phyloP scores from a whole-genome alignment of 2,797 vertebrate species.

The Atherinosoma microstoma region DNA sequence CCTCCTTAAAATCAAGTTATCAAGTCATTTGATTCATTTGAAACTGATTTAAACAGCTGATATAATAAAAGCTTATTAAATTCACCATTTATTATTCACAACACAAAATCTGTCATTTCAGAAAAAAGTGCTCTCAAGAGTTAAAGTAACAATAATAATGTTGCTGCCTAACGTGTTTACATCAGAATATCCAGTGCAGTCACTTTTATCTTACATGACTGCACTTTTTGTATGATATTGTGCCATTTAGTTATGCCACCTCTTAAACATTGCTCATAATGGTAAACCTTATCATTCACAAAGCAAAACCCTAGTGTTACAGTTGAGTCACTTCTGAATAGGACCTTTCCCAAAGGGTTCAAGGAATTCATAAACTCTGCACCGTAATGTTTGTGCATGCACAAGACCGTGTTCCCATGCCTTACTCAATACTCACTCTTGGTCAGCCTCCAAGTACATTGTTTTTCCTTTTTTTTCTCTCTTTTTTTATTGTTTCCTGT shows the following conservation, averaged over 20 bases:
- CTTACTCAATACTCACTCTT: slow-evolving; percentile 48
- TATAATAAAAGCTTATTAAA: neutral
- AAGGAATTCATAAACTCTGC: slow-evolving; percentile 63
- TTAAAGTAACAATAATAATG: neutral
- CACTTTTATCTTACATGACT: slow-evolving; percentile 32
- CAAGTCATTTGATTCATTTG: neutral
- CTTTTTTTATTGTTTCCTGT: slow-evolving; percentile 39
- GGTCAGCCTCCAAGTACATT: slow-evolving; percentile 37
- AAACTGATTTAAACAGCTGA: neutral
- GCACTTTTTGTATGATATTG: slow-evolving; percentile 35
- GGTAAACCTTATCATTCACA: slow-evolving; percentile 55
- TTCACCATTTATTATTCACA: neutral
- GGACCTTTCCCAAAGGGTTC: slow-evolving; percentile 57
- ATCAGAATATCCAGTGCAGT: neutral
- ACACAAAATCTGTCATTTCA: neutral
- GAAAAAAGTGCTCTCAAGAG: neutral
- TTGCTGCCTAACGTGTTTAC: slow-evolving; percentile 24
- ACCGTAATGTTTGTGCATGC: slow-evolving; percentile 41
- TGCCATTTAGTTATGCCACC: slow-evolving; percentile 48
- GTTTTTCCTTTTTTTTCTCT: slow-evolving; percentile 18
- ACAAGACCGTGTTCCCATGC: slow-evolving; percentile 56
- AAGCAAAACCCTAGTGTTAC: slow-evolving; percentile 57
- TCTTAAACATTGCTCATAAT: slow-evolving; percentile 39
- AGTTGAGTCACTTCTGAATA: slow-evolving; percentile 58
- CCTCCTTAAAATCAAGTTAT: neutral